Evolutionary conservation across 2,113 vertebrate genomes (phyloP).

Genomic region (Rattus rattus): DNA sequence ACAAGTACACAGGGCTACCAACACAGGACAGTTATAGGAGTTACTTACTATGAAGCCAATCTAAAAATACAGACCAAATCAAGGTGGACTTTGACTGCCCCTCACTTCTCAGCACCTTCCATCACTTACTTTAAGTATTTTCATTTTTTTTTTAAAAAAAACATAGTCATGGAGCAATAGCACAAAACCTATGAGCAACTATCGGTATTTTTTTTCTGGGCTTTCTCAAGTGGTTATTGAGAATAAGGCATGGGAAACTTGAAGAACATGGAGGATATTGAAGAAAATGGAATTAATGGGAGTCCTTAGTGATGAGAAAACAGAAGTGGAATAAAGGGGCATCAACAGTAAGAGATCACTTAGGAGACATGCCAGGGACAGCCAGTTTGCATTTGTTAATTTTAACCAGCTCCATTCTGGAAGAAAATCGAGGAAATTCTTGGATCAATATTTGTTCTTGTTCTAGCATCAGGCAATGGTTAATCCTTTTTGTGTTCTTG

Average conservation of each 20-base stretch:
- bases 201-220: background rate
- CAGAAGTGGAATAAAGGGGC: background rate
- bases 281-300: background rate
- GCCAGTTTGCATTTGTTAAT: background rate
- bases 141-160: background rate
- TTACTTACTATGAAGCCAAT: background rate
- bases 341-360: background rate
- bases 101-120: background rate
- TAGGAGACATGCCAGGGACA: conserved; percentile 26
- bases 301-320: background rate
- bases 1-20: background rate
- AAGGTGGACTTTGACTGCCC: background rate
- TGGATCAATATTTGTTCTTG: conserved; percentile 18
- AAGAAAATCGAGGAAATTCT: conserved; percentile 37
- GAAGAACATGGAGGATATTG: background rate
- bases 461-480: conserved; percentile 57
- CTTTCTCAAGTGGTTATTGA: background rate
- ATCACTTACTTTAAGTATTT: background rate
- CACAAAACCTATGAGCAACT: background rate
- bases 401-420: background rate
- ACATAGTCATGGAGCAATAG: background rate
- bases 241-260: background rate
- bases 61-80: background rate
- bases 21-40: background rate
- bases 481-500: conserved; percentile 21